Conservation (phyloP, 1,140 invertebrate species). For the Calephelis virginiensis region DNA sequence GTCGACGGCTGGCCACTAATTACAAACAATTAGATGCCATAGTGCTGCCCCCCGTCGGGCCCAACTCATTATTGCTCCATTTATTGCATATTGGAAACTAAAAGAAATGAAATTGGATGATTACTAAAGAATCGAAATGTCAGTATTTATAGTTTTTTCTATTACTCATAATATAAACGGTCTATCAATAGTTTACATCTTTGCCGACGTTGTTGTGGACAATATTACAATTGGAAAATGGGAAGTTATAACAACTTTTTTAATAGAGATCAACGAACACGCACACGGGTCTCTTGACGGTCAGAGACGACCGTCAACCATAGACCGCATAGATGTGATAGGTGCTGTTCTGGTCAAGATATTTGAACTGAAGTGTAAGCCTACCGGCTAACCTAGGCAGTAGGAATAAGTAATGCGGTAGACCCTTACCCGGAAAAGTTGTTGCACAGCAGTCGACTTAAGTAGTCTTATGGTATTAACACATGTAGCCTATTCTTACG, state of each 20-base stretch:
- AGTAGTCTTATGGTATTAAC: no score
- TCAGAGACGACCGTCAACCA: no score
- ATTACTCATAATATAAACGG: constrained; percentile 9
- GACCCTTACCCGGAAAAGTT: no score
- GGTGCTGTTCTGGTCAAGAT: no score
- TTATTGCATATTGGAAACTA: constrained; percentile 66
- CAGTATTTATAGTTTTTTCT: constrained; percentile 7
- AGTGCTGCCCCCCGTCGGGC: constrained; percentile 36
- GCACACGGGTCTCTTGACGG: no score
- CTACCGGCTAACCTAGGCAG: no score
- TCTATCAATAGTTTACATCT: constrained; percentile 11
- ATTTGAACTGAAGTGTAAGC: no score
- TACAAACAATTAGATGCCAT: constrained; percentile 59
- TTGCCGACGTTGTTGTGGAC: constrained; percentile 2
- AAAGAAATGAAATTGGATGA: constrained; percentile 31
- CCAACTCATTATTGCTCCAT: constrained; percentile 36
- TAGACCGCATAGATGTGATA: no score
- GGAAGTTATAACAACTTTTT: background rate
- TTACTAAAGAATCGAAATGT: constrained; percentile 13
- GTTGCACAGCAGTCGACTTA: no score
- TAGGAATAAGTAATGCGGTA: no score
- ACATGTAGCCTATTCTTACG: no score
- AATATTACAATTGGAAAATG: background rate
- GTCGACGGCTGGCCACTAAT: constrained; percentile 43
- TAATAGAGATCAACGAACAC: no score